Evolutionary conservation across 2,888 invertebrate species (phyloP).

Genomic region (Lasioglossum leucozonium): DNA sequence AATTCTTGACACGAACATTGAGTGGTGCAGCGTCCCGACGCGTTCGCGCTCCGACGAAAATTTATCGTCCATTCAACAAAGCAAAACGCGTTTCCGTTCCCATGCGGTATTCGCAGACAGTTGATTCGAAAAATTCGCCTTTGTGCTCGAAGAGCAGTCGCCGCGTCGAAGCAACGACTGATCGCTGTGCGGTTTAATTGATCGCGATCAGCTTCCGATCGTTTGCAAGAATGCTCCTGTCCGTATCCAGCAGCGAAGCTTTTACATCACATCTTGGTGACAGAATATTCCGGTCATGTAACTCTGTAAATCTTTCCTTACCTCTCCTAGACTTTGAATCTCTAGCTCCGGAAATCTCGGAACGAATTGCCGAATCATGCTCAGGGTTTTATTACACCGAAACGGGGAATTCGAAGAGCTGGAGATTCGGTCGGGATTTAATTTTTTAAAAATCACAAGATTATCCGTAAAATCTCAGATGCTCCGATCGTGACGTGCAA

Average conservation of each 20-base stretch:
- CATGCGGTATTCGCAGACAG: background rate
- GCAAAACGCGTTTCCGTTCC: background rate
- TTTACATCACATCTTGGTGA: background rate
- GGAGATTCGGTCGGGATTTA: background rate
- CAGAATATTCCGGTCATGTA: background rate
- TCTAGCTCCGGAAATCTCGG: background rate
- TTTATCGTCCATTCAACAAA: slow-evolving; percentile 35
- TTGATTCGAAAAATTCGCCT: background rate
- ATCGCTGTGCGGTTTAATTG: background rate
- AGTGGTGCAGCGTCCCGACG: slow-evolving; percentile 23
- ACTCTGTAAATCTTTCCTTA: background rate
- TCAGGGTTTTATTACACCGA: background rate
- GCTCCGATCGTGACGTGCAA: no score
- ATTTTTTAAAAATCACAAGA: background rate
- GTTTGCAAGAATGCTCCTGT: background rate
- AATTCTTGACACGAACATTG: slow-evolving; percentile 41
- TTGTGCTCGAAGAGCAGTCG: background rate
- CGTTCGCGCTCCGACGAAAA: slow-evolving; percentile 22
- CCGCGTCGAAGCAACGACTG: background rate
- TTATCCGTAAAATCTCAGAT: no score
- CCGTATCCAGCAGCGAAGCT: background rate
- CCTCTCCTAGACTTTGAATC: background rate
- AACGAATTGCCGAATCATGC: background rate
- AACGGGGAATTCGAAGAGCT: background rate
- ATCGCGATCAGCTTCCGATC: background rate